Conservation (phyloP, 2,888 invertebrate genomes). For the Protonemura montana region DNA sequence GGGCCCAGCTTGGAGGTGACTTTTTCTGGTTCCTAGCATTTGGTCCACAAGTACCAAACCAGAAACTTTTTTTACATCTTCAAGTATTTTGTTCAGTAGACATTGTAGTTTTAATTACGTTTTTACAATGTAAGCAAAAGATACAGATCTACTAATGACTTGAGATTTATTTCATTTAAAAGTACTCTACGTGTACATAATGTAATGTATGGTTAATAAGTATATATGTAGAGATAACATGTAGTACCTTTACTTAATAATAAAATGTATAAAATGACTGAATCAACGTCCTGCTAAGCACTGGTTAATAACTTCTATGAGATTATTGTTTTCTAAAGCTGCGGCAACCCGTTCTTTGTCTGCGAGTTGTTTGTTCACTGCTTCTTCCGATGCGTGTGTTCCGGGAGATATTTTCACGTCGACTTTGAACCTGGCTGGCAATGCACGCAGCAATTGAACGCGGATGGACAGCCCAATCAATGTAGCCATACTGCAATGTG, state of each 20-base stretch:
- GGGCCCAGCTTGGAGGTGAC: no score
- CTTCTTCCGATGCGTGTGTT: slow-evolving; percentile 88
- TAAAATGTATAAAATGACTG: not conserved
- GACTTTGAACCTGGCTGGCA: slow-evolving; percentile 85
- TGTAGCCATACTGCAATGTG: slow-evolving; percentile 99
- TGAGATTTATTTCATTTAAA: not conserved
- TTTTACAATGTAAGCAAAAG: not conserved
- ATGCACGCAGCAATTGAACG: slow-evolving; percentile 85
- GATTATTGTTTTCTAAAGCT: slow-evolving; percentile 90
- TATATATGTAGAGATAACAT: no score
- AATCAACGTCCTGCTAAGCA: slow-evolving; percentile 66
- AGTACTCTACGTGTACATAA: not conserved
- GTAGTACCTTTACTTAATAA: no score
- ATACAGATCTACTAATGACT: not conserved
- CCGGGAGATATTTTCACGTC: slow-evolving; percentile 90
- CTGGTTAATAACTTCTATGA: slow-evolving; percentile 93
- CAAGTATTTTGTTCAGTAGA: not conserved
- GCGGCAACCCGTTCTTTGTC: slow-evolving; percentile 99
- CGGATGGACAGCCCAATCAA: slow-evolving; percentile 90
- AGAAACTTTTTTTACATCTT: not conserved
- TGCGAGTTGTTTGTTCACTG: slow-evolving; percentile 96
- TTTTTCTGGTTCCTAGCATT: no score
- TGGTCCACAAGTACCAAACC: no score
- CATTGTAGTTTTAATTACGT: not conserved
- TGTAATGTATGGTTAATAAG: not conserved